Conservation (phyloP, 2,888 invertebrate genomes). For the Chalcosyrphus nemorum region DNA sequence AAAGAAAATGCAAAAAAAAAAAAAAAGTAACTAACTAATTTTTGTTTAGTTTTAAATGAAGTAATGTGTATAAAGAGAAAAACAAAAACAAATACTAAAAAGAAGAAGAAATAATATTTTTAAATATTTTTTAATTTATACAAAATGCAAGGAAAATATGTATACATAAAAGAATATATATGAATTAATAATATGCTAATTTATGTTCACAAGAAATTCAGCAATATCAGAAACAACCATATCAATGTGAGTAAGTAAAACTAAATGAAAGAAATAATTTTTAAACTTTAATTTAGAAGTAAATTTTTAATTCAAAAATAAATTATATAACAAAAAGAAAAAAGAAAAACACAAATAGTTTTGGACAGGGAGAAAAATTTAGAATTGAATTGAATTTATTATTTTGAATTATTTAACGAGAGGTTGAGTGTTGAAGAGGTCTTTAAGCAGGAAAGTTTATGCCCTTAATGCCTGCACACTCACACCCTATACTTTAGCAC, state of each 20-base stretch:
- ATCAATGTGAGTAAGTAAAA: constrained; percentile 72
- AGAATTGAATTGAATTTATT: not conserved
- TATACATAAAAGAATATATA: constrained; percentile 28
- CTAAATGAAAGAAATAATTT: constrained; percentile 49
- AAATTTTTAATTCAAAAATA: constrained; percentile 35
- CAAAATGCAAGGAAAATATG: constrained; percentile 40
- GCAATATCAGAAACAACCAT: constrained; percentile 75
- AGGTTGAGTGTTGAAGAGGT: not conserved
- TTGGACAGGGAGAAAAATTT: constrained; percentile 66
- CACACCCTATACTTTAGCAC: too few relatives aligned
- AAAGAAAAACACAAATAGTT: constrained; percentile 22
- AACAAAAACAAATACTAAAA: constrained; percentile 14
- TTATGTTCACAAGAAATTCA: constrained; percentile 68
- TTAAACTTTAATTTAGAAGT: constrained; percentile 59
- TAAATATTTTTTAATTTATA: constrained; percentile 67
- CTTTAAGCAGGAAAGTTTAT: not conserved
- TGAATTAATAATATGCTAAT: constrained; percentile 53
- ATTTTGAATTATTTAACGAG: not conserved
- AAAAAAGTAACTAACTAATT: constrained; percentile 8
- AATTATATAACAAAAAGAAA: constrained; percentile 6
- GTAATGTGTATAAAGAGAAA: constrained; percentile 51
- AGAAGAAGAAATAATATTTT: constrained; percentile 35
- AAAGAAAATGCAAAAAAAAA: constrained; percentile 17
- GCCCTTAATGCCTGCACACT: too few relatives aligned
- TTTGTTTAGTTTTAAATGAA: constrained; percentile 34